phyloP scores from a whole-genome alignment of 2,113 vertebrate species.

The Callipepla californica region DNA sequence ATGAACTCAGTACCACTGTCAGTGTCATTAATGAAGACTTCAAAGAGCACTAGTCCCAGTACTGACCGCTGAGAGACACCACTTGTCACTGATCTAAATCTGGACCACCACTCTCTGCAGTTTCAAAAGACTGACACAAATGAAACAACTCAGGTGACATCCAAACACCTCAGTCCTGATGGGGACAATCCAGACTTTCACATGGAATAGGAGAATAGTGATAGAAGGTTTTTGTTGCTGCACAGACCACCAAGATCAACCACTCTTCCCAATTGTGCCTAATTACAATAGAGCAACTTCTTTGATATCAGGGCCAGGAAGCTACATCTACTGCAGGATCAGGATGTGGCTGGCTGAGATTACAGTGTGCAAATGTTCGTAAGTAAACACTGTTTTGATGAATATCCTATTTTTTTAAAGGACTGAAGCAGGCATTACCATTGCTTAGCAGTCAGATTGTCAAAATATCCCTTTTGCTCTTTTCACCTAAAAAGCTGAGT shows the following conservation, averaged over 20 bases:
- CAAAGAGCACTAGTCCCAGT: too few species aligned
- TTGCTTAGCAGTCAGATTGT: neutral
- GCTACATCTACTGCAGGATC: neutral
- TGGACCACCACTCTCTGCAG: too few species aligned
- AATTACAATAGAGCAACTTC: neutral
- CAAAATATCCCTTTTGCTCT: neutral
- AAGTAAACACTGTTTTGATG: neutral
- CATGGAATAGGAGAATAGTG: neutral
- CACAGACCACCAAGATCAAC: neutral
- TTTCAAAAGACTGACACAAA: neutral
- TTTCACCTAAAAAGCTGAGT: neutral
- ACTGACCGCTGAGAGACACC: too few species aligned
- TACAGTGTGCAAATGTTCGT: neutral
- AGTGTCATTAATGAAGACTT: too few species aligned
- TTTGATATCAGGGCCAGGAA: neutral
- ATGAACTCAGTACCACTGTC: too few species aligned
- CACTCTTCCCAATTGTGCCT: neutral
- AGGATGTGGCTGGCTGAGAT: neutral
- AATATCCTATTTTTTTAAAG: neutral
- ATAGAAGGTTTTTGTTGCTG: neutral
- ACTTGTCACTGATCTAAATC: too few species aligned
- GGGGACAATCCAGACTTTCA: neutral
- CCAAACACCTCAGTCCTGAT: neutral
- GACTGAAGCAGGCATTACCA: neutral
- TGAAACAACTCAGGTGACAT: neutral